Base-by-base conservation (phyloP, 2,797 vertebrate genomes). In the Denticeps clupeoides region DNA sequence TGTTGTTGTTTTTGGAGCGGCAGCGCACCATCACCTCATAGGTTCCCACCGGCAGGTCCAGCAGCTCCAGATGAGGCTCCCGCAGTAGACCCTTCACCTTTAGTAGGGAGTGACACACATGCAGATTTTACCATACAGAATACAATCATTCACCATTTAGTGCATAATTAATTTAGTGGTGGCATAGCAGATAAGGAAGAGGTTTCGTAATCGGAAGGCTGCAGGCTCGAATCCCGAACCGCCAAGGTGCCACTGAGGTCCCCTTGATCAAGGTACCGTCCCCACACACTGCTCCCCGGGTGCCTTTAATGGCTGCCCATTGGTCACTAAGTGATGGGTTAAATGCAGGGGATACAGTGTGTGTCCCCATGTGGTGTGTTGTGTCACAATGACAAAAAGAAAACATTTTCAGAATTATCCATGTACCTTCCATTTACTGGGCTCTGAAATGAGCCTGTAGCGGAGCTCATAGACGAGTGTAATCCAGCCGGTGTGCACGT, bases 381-480 rank as follows among this genome's bases (percentile, higher is more conserved):
- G 9, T 9, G 4, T 4, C 27, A 41, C 24, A 21, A 15, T 24
- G 23, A 21, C 23, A 38, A 42, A 18, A 4, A 2, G 7, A 4
- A 4, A 21, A 19, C 5, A 4, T 2, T 26, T 24, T 15, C 23
- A n/a, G 2, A 18, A 8, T 15, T 7, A 8, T 11, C 1, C 8
- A n/a, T n/a, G n/a, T 57, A 83, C 83, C 81, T 84, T 84, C 84
- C 84, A 87, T 59, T 57, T 62, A 51, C 63, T 51, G 0, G 71
- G 60, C 44, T 82, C 65, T 0, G 51, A 43, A 1, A 68, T 4
- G 0, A 53, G 59, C 18, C 79, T 37, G 72, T 79, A 87, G 57
- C 81, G 80, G 45, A 87, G 71, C 64, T 87, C 81, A 18, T 80
- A 79, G 22, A 68, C 42, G 47, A 85, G 79, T 0, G 84, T 84